Evolutionary conservation across 2,888 invertebrate genomes (phyloP), one percentile per base, ranked within the genome.

Genomic region (Mythimna albipuncta): DNA sequence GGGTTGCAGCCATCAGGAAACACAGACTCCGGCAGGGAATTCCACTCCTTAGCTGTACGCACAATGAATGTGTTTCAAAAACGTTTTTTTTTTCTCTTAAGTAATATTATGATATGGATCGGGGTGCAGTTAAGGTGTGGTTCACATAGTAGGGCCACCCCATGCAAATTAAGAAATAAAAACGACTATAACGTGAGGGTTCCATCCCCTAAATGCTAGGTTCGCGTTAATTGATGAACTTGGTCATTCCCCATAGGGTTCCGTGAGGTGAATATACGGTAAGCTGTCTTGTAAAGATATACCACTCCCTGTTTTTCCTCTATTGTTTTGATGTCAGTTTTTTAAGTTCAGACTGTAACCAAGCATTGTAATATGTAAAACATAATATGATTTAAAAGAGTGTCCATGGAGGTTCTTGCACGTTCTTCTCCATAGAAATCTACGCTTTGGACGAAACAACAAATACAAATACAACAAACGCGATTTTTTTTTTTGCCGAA

Each of bases 111-210:
- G 10, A 2, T 26, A 62, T 61, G 11, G 19, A n/a, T 55, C n/a
- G 7, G 63, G 83, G 79, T 66, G 79, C 65, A 73, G 41, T 26
- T 7, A 35, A 72, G 84, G 84, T 70, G 81, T 70, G 84, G 52
- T 54, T 44, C 11, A n/a, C 13, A 44, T 65, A 81, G 64, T 10
- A 54, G 41, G 80, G 21, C 47, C 41, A 63, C 75, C 83, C 79
- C 65, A 65, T 72, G 66, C 47, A 55, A 38, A 82, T 73, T 13
- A 59, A 66, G 74, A 69, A 69, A 69, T 82, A 69, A 65, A 79
- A 71, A 67, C 58, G n/a, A 44, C 21, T 62, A 21, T 19, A 54
- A 57, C 32, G 41, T 54, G 47, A 66, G 73, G 79, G 65, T 58
- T 44, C 38, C 2, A 2, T 21, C 58, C 79, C 65, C 63, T 47